Evolutionary conservation across 2,113 vertebrate genomes (phyloP).

Genomic region (Spilogale gracilis): DNA sequence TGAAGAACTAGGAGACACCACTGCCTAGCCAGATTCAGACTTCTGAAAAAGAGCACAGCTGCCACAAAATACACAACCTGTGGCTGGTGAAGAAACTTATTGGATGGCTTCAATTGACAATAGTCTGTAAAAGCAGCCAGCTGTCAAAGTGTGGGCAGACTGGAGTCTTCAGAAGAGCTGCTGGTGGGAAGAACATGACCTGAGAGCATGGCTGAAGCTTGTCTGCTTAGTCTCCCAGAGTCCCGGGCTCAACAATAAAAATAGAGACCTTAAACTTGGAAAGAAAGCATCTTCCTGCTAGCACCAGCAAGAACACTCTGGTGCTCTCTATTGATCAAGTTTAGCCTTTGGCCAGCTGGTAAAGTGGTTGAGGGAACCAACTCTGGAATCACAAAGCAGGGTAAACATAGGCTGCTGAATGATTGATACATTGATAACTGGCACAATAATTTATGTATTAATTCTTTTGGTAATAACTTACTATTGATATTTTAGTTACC

Average conservation of each 20-base stretch:
- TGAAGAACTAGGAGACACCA: background rate
- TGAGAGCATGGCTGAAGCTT: background rate
- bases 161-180: background rate
- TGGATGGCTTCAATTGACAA: background rate
- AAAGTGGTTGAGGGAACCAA: background rate
- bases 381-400: background rate
- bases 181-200: background rate
- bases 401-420: background rate
- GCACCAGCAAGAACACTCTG: background rate
- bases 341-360: background rate
- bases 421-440: background rate
- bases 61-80: background rate
- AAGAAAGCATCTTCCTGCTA: background rate
- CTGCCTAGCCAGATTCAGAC: background rate
- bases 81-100: background rate
- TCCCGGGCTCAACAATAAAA: background rate
- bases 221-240: background rate
- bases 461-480: conserved; percentile 3
- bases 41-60: background rate
- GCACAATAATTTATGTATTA: background rate
- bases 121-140: background rate
- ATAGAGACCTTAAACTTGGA: background rate
- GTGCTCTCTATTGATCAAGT: background rate
- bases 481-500: background rate
- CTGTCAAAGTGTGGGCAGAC: too few relatives aligned